phyloP scores from a whole-genome alignment of 2,888 invertebrate genomes.

The Aleiodes leptofemur region DNA sequence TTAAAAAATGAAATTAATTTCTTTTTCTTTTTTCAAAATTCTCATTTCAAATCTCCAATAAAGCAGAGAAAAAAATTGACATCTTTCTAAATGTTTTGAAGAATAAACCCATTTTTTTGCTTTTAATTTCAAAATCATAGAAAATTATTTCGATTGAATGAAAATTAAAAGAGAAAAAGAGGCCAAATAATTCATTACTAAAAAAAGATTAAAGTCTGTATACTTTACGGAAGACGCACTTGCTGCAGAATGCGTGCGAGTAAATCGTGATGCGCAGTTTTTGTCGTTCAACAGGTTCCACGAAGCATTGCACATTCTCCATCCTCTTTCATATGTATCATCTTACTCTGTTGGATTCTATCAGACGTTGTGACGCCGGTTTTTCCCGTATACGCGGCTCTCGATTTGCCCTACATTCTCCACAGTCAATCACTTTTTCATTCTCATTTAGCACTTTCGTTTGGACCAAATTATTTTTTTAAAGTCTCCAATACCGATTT shows the following conservation, averaged over 20 bases:
- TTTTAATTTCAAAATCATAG: not conserved
- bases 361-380: conserved; percentile 46
- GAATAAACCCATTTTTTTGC: not conserved
- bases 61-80: no score
- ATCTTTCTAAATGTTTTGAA: no score
- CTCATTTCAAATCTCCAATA: not conserved
- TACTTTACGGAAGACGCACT: not conserved
- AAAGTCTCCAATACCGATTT: no score
- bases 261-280: conserved; percentile 10
- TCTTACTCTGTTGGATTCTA: conserved; percentile 23
- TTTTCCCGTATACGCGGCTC: conserved; percentile 36
- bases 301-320: conserved; percentile 1
- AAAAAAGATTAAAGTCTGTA: not conserved
- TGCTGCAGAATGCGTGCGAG: not conserved
- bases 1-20: no score
- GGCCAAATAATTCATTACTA: no score
- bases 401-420: conserved; percentile 46
- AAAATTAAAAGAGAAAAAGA: no score
- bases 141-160: not conserved
- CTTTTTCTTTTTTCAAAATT: no score
- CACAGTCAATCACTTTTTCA: conserved; percentile 43
- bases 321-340: not conserved
- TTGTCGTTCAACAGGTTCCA: conserved; percentile 4
- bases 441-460: conserved; percentile 28
- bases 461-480: not conserved